Evolutionary conservation across 92 coral and sea anemone species (phyloP), one percentile per base, ranked within the genome.

Genomic region (Epizoanthus stellaris): DNA sequence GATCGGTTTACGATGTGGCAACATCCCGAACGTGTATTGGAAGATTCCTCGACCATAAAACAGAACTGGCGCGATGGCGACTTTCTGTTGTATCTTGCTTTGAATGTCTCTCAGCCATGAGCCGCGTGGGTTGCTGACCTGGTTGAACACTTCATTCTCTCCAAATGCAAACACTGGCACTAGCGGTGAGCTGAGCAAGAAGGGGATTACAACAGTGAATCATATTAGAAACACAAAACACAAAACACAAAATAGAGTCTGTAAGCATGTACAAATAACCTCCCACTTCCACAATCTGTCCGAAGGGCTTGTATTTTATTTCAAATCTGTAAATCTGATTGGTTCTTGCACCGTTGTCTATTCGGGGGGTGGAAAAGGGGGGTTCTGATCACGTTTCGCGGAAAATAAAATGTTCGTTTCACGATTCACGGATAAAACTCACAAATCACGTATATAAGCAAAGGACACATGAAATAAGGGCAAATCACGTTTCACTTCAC

Each of bases 151-250:
- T 58, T 96, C 98, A 85, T 94, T 96, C 75, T 96, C 99, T 11
- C 99, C 99, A 86, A 96, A 96, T 7, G 98, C 98, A 85, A 90
- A 96, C 39, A 91, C 94, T 14, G 99, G 99, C 42, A 94, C 98
- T 10, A 96, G 94, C 39, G 99, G 92, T 2, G 99, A 91, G 45
- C 99, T 96, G 84, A 6, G 70, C 59, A 73, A 5, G 62, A 19
- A n/a, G 59, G 56, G 23, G 6, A 38, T 63, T 61, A 13, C 23
- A 40, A 30, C 14, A 30, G 6, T 73, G 79, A 25, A 62, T 3
- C 52, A 68, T 47, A 47, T 1, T 40, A n/a, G 2, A 36, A 25
- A 9, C 23, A 9, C n/a, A 71, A 12, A 14, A 52, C 16, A 15
- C 5, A n/a, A 65, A 45, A 39, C 23, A 6, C 1, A 52, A n/a